Base-by-base conservation (phyloP, 2,113 vertebrate genomes). In the Notarius quadriscutis region DNA sequence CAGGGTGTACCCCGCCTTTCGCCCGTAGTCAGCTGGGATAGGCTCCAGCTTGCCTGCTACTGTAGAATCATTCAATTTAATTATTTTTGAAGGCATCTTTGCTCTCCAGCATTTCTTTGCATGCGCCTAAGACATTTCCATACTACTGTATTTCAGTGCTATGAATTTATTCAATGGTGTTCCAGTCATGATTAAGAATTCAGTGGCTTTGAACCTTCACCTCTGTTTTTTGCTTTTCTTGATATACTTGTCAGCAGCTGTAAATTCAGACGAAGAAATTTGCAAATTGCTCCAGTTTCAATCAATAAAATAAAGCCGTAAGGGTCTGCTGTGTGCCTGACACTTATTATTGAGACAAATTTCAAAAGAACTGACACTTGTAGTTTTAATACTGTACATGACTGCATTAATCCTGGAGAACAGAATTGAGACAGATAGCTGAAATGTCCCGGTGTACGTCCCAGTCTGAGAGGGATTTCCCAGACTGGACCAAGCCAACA, bases 391-490 rank as follows among this genome's bases (percentile, higher is more conserved):
- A 41, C 41, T 41, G 41, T 41, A 20, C 78, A 81, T 22, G 55
- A 60, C 79, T 62, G 5, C 20, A 62, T 62, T 62, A 5, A 81
- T 81, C 79, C 57, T 22, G 3, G 18, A 81, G 62, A 81, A 57
- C n/a, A 57, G 34, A 41, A 51, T 30, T 65, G 60, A 80, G 75
- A 84, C 83, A 34, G 30, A 77, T 77, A 27, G 27, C 53, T 77
- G 60, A 83, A 75, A 71, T 72, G 30, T 74, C 27, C 27, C 20
- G 1, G 62, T 86, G 18, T 50, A 71, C 3, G 3, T 80, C 22
- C 27, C n/a, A 65, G 81, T 22, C 69, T 65, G 84, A 27, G 50
- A 69, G 63, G 81, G 72, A 48, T 18, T 84, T 78, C 82, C 82
- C 53, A 50, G 57, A 57, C n/a, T 18, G 50, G 62, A 83, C 74